Base-by-base conservation (phyloP, 2,888 invertebrate species). In the Hyposoter dolosus region DNA sequence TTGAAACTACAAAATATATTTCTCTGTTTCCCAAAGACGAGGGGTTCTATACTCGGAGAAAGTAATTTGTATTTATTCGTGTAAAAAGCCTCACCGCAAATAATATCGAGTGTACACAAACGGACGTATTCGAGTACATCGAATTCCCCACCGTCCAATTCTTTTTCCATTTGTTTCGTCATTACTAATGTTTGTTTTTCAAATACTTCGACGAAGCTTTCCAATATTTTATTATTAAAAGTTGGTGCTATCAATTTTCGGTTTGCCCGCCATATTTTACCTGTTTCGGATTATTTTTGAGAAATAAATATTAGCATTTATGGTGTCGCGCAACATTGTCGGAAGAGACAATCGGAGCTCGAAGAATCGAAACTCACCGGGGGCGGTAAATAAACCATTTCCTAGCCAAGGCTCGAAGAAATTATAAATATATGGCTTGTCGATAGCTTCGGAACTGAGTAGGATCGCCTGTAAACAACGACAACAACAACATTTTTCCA, bases 181-280 rank as follows among this genome's bases (percentile, higher is more conserved):
- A 65, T 17, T 1, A 65, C 17, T 6, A 15, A 32, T 23, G 65
- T 15, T 17, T 65, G 65, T 2, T 35, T 65, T 15, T 32, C 28
- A 65, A 65, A 65, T 35, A 65, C 17, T 19, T 65, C 65, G 7
- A 65, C 28, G 35, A 65, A 65, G 3, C 17, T 32, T n/a, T 32
- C 17, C 65, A 65, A 5, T 10, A 65, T 35, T 65, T 65, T 65
- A 5, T 15, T 15, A 35, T 65, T 32, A 6, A 65, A 65, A 32
- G 65, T 65, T 4, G 65, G 65, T 7, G 35, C n/a, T 65, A 65
- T 32, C 15, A 65, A 32, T 65, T 65, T 65, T 7, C 65, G 65
- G 32, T 65, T 32, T 3, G 15, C n/a, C 32, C 65, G 65, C 65
- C 65, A 65, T 65, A 65, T 65, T 56, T 56, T 9, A 17, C 23